A percentile compares a stretch with the other conserved stretches of the same genome.
These are phyloP conservation scores for Lacerta agilis DNA, from an alignment of 2,797 vertebrate genomes.

Conservation along the genomic window DNA sequence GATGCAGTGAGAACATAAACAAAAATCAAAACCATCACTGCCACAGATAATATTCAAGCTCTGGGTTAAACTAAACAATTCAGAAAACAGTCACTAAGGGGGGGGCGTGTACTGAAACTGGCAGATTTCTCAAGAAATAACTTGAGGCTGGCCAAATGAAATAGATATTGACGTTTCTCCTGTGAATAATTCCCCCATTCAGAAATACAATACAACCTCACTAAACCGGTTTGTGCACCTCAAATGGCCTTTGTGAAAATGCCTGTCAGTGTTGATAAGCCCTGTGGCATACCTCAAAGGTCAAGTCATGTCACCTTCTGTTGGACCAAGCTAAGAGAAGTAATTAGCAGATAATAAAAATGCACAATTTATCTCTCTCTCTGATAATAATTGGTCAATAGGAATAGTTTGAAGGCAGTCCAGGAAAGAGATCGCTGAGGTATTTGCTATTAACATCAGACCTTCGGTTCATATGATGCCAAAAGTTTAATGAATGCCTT, in stretches of 20 bases:
- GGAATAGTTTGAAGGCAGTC: slow-evolving; percentile 54
- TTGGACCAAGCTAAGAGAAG: slow-evolving; percentile 32
- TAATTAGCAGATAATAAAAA: slow-evolving; percentile 58
- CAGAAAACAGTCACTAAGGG: background rate
- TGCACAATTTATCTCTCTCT: slow-evolving; percentile 30
- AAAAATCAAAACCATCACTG: background rate
- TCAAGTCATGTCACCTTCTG: slow-evolving; percentile 10
- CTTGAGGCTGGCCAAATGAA: background rate
- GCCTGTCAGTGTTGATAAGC: slow-evolving; percentile 4
- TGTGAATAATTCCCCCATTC: background rate
- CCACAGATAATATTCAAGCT: background rate
- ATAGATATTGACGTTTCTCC: background rate
- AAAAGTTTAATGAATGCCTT: slow-evolving; percentile 58
- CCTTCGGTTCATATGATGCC: slow-evolving; percentile 33
- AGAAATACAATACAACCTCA: slow-evolving; percentile 1
- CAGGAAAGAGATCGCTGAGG: slow-evolving; percentile 47
- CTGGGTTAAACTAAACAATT: background rate
- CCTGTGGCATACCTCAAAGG: slow-evolving; percentile 13
- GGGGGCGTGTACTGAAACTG: background rate
- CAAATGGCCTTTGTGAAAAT: slow-evolving; percentile 12
- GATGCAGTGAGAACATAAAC: background rate
- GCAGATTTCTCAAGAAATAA: background rate
- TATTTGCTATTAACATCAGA: slow-evolving; percentile 46
- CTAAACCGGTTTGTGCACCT: background rate
- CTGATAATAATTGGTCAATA: slow-evolving; percentile 50